phyloP scores from a whole-genome alignment of 2,888 invertebrate genomes.

The Sesia apiformis region DNA sequence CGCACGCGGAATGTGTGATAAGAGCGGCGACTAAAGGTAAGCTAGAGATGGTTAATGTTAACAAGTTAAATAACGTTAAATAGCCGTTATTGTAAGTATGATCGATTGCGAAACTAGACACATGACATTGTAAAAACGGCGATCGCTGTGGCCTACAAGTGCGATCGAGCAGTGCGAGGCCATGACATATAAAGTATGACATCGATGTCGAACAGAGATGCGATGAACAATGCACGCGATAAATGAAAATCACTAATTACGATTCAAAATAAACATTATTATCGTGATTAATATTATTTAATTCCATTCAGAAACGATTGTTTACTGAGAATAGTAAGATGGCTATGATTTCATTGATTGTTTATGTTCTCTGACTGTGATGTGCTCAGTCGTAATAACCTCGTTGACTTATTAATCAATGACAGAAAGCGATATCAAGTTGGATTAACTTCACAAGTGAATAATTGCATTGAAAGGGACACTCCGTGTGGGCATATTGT shows the following conservation, averaged over 20 bases:
- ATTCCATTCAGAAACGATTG: too few relatives aligned
- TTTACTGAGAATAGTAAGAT: too few relatives aligned
- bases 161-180: slow-evolving; percentile 62
- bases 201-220: slow-evolving; percentile 35
- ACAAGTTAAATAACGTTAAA: slow-evolving; percentile 8
- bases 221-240: slow-evolving; percentile 40
- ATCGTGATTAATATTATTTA: too few relatives aligned
- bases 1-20: neutral
- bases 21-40: neutral
- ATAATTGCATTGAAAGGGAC: slow-evolving; percentile 45
- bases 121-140: slow-evolving; percentile 68
- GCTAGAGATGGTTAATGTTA: neutral
- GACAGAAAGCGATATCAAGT: too few relatives aligned
- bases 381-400: too few relatives aligned
- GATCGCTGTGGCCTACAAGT: slow-evolving; percentile 68
- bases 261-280: neutral
- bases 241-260: neutral
- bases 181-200: slow-evolving; percentile 68
- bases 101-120: slow-evolving; percentile 60
- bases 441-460: neutral
- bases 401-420: too few relatives aligned
- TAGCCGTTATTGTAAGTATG: slow-evolving; percentile 44
- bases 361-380: too few relatives aligned
- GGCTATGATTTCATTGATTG: too few relatives aligned
- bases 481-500: slow-evolving; percentile 65